Conservation (phyloP, 2,797 vertebrate species). For the Peromyscus eremicus region DNA sequence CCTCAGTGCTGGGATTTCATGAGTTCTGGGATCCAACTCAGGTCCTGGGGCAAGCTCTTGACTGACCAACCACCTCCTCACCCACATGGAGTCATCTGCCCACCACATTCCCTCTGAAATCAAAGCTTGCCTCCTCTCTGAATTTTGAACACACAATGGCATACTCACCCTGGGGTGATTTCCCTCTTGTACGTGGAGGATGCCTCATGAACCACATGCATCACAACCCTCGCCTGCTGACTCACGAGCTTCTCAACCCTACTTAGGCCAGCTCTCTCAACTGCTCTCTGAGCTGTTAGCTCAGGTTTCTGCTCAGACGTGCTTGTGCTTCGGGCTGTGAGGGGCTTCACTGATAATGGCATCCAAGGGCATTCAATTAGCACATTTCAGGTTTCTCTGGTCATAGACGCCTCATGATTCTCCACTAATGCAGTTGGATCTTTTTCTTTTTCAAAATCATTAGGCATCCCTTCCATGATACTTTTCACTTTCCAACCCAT, state of each 20-base stretch:
- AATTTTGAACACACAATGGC: background rate
- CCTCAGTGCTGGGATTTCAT: background rate
- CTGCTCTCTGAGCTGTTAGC: conserved; percentile 54
- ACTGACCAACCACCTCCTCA: background rate
- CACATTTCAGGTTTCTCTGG: conserved; percentile 83
- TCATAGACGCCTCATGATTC: conserved; percentile 81
- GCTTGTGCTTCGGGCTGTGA: conserved; percentile 52
- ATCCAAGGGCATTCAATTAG: conserved; percentile 83
- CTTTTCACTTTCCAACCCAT: conserved; percentile 79
- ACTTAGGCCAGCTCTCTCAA: background rate
- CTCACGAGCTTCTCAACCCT: background rate
- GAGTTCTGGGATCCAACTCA: background rate
- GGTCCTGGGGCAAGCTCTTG: background rate
- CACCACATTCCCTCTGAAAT: background rate
- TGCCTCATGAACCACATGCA: background rate
- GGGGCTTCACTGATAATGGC: conserved; percentile 74
- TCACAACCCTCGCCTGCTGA: background rate
- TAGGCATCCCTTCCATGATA: conserved; percentile 76
- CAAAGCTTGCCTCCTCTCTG: background rate
- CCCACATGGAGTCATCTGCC: too few species aligned
- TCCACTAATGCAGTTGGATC: conserved; percentile 75
- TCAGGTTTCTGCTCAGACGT: conserved; percentile 74
- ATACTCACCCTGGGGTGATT: background rate
- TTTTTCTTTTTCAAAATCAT: conserved; percentile 79
- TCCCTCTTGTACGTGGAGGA: background rate